Conservation (phyloP, 2,797 vertebrate species). For the Morelia viridis region DNA sequence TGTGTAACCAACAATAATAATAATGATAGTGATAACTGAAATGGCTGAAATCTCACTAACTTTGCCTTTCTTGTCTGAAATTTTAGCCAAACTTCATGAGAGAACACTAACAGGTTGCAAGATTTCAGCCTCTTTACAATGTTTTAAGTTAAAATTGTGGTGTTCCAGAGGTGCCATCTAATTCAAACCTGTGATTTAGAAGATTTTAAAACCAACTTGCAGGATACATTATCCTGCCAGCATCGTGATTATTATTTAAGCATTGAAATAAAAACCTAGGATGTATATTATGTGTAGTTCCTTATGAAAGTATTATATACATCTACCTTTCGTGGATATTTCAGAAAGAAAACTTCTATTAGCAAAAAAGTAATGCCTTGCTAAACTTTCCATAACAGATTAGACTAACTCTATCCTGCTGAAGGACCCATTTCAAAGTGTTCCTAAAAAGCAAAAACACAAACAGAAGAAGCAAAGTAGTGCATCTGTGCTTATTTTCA, state of each 20-base stretch:
- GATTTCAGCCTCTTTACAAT: background rate
- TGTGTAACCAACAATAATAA: too few relatives aligned
- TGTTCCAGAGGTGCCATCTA: background rate
- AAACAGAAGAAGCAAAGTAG: background rate
- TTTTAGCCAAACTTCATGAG: background rate
- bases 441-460: background rate
- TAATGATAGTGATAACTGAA: background rate
- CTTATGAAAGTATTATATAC: background rate
- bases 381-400: background rate
- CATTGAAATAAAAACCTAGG: background rate
- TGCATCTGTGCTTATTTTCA: rapidly evolving
- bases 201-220: background rate
- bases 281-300: background rate
- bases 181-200: background rate
- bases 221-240: background rate
- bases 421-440: background rate
- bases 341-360: background rate
- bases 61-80: background rate
- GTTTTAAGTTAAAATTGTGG: background rate
- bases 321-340: background rate
- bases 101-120: background rate
- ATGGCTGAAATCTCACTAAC: background rate
- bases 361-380: background rate
- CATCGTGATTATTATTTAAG: background rate
- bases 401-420: rapidly evolving